Evolutionary conservation across 2,113 vertebrate genomes (phyloP).

Genomic region (Dipodomys stephensi): DNA sequence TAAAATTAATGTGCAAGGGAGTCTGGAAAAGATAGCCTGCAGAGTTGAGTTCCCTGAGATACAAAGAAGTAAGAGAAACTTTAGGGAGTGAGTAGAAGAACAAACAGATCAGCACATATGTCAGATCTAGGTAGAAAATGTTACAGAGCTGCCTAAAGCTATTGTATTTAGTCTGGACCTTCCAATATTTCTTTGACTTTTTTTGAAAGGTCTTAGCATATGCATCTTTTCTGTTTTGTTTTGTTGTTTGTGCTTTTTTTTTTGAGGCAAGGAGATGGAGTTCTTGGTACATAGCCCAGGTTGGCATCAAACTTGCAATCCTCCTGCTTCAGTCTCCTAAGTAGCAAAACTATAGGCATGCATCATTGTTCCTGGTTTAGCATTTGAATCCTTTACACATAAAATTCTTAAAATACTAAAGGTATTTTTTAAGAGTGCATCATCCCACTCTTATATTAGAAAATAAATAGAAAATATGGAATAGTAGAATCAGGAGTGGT

Average conservation of each 20-base stretch:
- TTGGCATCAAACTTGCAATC: too few relatives aligned
- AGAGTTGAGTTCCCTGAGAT: neutral
- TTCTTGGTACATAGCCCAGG: too few relatives aligned
- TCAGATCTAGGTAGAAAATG: neutral
- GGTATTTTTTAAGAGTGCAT: neutral
- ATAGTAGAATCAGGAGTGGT: neutral
- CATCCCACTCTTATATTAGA: neutral
- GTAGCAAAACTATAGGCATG: too few relatives aligned
- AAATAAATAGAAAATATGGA: constrained; percentile 1
- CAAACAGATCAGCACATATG: neutral
- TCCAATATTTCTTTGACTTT: neutral
- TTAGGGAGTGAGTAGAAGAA: neutral
- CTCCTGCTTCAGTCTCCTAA: too few relatives aligned
- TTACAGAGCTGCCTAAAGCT: neutral
- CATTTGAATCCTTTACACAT: neutral
- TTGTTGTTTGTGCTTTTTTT: too few relatives aligned
- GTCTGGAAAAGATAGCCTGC: neutral
- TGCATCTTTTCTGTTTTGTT: too few relatives aligned
- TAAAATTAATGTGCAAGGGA: neutral
- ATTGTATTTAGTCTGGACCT: neutral
- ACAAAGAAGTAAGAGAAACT: neutral
- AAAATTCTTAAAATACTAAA: neutral
- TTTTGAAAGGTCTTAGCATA: neutral
- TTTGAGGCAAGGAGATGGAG: too few relatives aligned
- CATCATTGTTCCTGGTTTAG: too few relatives aligned